Evolutionary conservation across 2,888 invertebrate species (phyloP), one percentile per base, ranked within the genome.

Genomic region (Galeopsomyia nigrocyanea): DNA sequence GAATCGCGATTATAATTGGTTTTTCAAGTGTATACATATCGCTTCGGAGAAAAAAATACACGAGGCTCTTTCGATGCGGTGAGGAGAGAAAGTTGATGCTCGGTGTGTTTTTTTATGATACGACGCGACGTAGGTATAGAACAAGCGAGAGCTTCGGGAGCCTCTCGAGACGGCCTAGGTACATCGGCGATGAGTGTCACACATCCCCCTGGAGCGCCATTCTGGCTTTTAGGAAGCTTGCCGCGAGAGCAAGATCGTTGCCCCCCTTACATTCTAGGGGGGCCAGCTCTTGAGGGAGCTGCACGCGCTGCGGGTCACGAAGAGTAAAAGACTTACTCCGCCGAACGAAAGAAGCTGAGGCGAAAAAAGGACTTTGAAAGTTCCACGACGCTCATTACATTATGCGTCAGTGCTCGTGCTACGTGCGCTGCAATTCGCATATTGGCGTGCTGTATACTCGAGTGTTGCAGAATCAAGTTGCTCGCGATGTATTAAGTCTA

Each of bases 151-250:
- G n/a, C n/a, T n/a, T n/a, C n/a, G 7, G 31, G 31, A 31, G 73
- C 77, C 77, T 76, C 77, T 77, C 65, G 68, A 77, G 77, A 75
- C 77, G 65, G 74, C 60, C 77, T 74, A 63, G 50, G 39, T 51
- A 17, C 31, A 31, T 31, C 31, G 31, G 31, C 39, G 63, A 63
- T 51, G 63, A 63, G 63, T 63, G 53, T 63, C 63, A 46, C 60
- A 31, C 31, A 47, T 63, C 51, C 63, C 50, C 51, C 13, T 31
- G 13, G 53, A 51, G 62, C 22, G 22, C 26, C 62, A 22, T 53
- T 53, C 51, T 21, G 31, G 53, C 63, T 53, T 63, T 63, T 63
- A 63, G 63, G 50, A 31, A n/a, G 31, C 31, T 31, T n/a, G n/a
- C 51, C 51, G 16, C n/a, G n/a, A n/a, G 63, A 51, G 50, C 51